These are phyloP conservation scores for Malacoraja senta DNA, from an alignment of 2,797 vertebrate species.

Conservation along the genomic window DNA sequence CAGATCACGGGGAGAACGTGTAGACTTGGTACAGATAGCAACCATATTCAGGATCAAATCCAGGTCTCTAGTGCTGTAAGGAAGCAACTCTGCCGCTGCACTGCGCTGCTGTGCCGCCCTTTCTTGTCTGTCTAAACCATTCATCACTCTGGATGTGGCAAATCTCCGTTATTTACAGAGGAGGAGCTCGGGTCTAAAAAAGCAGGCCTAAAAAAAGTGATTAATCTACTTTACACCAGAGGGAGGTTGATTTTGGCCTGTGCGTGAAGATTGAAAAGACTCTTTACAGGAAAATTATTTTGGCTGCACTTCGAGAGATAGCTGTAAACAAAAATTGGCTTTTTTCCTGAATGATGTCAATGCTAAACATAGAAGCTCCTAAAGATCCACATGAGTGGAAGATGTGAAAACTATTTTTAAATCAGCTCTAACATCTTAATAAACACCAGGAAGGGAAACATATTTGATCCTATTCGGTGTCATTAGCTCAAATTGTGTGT, in stretches of 20 bases:
- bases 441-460: neutral
- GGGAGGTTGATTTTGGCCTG: neutral
- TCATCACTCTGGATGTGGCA: neutral
- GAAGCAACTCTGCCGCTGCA: too few relatives aligned
- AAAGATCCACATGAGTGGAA: neutral
- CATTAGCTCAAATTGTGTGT: neutral
- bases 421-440: neutral
- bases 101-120: too few relatives aligned
- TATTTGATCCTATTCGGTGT: neutral
- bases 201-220: neutral
- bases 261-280: neutral
- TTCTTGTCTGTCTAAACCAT: neutral
- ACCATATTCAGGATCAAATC: too few relatives aligned
- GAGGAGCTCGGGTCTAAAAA: neutral
- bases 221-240: neutral
- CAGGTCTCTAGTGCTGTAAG: too few relatives aligned
- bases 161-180: too few relatives aligned
- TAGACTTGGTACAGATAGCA: too few relatives aligned
- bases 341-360: neutral
- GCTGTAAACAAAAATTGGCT: neutral
- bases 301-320: neutral
- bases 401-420: neutral
- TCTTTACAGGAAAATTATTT: neutral
- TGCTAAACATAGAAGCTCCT: neutral
- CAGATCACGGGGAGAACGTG: too few relatives aligned